phyloP scores from a whole-genome alignment of 2,797 vertebrate species.

The Protosalanx chinensis region DNA sequence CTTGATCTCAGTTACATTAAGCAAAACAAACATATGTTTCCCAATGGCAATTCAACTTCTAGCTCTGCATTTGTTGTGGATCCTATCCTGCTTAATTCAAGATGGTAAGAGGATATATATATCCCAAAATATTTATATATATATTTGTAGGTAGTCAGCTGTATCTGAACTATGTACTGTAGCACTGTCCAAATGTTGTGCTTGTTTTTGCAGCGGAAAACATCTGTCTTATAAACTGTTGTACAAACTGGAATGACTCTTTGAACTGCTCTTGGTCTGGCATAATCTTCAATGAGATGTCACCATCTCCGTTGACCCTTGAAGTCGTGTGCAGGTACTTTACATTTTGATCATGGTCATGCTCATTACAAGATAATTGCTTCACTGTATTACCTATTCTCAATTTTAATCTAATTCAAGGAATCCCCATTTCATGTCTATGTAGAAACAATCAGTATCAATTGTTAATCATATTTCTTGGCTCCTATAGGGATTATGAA shows the following conservation, averaged over 20 bases:
- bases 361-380: neutral
- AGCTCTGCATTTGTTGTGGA: conserved; percentile 33
- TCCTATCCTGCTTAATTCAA: conserved; percentile 23
- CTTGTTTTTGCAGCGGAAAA: conserved; percentile 44
- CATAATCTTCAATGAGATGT: neutral
- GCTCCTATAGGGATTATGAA: conserved; percentile 17
- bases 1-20: neutral
- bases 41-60: conserved; percentile 49
- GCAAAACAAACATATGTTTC: neutral
- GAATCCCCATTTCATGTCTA: neutral
- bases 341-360: neutral
- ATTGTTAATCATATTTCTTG: conserved; percentile 6
- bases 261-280: conserved; percentile 68
- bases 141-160: neutral
- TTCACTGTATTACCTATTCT: neutral
- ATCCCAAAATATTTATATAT: neutral
- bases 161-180: neutral
- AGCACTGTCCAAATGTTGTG: neutral
- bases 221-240: conserved; percentile 62
- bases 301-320: conserved; percentile 34
- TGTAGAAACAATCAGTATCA: neutral
- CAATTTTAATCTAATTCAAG: neutral
- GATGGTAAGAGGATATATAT: conserved; percentile 36
- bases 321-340: conserved; percentile 62
- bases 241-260: conserved; percentile 49